These are phyloP conservation scores for Vireo altiloquus DNA, from an alignment of 2,113 vertebrate species.

Conservation along the genomic window DNA sequence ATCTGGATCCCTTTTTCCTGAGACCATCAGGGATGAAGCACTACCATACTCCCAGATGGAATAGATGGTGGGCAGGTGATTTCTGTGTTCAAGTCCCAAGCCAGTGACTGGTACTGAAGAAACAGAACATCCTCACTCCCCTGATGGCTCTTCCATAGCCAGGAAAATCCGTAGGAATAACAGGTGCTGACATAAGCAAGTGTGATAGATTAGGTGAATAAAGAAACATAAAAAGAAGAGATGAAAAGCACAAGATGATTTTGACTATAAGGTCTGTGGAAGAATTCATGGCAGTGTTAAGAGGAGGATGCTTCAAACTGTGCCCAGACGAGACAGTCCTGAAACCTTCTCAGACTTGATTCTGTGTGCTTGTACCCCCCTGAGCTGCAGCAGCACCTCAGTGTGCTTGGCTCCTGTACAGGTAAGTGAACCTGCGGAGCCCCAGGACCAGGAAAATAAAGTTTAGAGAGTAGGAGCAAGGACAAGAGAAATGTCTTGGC, in stretches of 20 bases:
- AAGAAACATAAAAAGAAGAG: neutral
- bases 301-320: neutral
- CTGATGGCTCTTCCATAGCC: neutral
- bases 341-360: neutral
- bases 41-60: neutral
- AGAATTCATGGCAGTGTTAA: neutral
- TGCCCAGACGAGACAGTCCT: neutral
- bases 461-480: neutral
- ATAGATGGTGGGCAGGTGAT: neutral
- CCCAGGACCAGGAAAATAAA: neutral
- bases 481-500: neutral
- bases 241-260: neutral
- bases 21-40: neutral
- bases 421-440: neutral
- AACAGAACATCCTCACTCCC: neutral
- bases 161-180: neutral
- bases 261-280: neutral
- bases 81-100: neutral
- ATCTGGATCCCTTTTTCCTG: neutral
- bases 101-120: neutral
- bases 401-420: neutral
- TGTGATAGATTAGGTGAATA: neutral
- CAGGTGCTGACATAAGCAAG: neutral
- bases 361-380: accelerated
- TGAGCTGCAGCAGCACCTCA: neutral